Evolutionary conservation across 2,888 invertebrate genomes (phyloP), one percentile per base, ranked within the genome.

Genomic region (Netelia fuscicornis): DNA sequence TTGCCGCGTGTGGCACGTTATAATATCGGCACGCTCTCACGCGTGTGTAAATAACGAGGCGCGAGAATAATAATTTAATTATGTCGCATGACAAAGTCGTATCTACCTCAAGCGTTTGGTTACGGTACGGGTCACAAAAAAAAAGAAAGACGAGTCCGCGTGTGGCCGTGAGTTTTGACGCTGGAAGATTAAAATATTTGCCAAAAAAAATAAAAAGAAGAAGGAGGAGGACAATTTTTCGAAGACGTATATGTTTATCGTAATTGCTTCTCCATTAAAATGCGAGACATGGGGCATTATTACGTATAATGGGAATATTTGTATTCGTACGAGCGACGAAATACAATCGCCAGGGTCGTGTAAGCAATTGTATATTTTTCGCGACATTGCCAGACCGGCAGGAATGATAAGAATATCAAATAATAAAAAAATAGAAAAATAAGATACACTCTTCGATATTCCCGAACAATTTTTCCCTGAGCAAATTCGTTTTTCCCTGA

Each of bases 11-110:
- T 54, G 17, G 25, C 37, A 42, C 42, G 23, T 62, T 60, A 11
- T 25, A 30, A 48, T 48, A 48, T 48, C 10, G 11, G 48, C 10
- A 48, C 11, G 13, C 48, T 48, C 48, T 48, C 30, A 6, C 30
- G 2, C 20, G 9, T 56, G 5, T 23, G 30, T 58, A 68, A 25
- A 64, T 80, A 83, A 85, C 80, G 78, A 85, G 82, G 80, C 76
- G 82, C 72, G 89, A 91, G 89, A 90, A 90, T 91, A 91, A 92
- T 92, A 91, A 90, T 90, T 92, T 91, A 91, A 92, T 92, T 91
- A 92, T 86, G 78, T 86, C 89, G 90, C 91, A 90, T 92, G 92
- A 92, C 91, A 67, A 83, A 81, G 88, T 87, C 86, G 71, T 65
- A 83, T 78, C 68, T 44, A 11, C 30, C 37, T 30, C 37, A 20